phyloP scores from a whole-genome alignment of 2,797 vertebrate genomes.

The Notoglanidium macrostoma region DNA sequence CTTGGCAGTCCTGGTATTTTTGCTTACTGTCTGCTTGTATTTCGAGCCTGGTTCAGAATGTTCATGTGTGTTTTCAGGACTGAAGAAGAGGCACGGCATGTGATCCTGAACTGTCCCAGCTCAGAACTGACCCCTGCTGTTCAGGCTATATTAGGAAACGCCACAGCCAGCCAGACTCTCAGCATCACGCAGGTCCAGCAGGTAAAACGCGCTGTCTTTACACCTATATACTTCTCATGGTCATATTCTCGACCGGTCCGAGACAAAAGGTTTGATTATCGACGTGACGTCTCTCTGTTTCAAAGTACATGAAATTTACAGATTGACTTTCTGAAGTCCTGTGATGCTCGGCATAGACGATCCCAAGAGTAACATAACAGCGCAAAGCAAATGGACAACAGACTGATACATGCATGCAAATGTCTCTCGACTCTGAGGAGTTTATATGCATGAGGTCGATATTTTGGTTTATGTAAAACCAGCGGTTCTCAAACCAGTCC shows the following conservation, averaged over 20 bases:
- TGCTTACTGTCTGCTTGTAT: not conserved
- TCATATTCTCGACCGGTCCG: too few species aligned
- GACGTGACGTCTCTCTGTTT: too few species aligned
- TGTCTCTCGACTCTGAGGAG: not conserved
- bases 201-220: slow-evolving; percentile 68
- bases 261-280: too few species aligned
- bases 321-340: too few species aligned
- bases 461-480: slow-evolving; percentile 10
- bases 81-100: slow-evolving; percentile 71
- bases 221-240: not conserved
- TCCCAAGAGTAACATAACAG: too few species aligned
- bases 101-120: slow-evolving; percentile 83
- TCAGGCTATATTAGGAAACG: slow-evolving; percentile 76
- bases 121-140: slow-evolving; percentile 80
- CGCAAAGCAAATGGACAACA: too few species aligned
- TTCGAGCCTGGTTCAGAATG: not conserved
- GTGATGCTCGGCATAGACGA: too few species aligned
- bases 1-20: not conserved
- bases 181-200: slow-evolving; percentile 83
- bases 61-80: slow-evolving; percentile 64
- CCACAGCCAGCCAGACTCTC: slow-evolving; percentile 68
- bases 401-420: not conserved
- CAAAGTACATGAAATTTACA: too few species aligned
- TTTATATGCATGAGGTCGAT: not conserved
- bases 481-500: not conserved